Conservation (phyloP, 1,140 invertebrate genomes). For the Riptortus pedestris region DNA sequence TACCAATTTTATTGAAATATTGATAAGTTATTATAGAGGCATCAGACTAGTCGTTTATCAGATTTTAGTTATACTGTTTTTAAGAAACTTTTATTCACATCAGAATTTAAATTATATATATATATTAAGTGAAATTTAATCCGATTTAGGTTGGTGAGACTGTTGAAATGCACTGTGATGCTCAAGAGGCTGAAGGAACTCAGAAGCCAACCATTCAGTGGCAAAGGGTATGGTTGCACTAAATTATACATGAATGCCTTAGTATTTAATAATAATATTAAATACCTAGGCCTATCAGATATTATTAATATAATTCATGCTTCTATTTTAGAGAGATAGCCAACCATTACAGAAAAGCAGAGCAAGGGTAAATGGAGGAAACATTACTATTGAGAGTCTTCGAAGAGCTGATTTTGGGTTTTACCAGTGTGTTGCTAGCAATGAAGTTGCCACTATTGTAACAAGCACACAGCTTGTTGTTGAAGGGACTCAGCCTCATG, state of each 20-base stretch:
- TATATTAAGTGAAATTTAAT: too few species aligned
- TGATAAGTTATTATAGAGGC: too few species aligned
- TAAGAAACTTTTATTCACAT: too few species aligned
- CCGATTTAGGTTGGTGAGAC: conserved; percentile 66
- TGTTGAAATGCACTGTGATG: conserved; percentile 87
- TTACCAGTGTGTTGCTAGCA: conserved; percentile 89
- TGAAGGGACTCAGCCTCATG: conserved; percentile 91
- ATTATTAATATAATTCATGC: too few species aligned
- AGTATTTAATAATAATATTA: neutral
- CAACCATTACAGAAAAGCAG: conserved; percentile 67
- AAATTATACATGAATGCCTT: neutral
- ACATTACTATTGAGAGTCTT: conserved; percentile 82
- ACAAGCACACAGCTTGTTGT: conserved; percentile 82
- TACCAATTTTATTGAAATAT: too few species aligned
- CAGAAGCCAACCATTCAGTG: conserved; percentile 81
- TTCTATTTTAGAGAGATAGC: conserved; percentile 52
- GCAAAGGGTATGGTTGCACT: conserved; percentile 57
- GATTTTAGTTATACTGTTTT: too few species aligned
- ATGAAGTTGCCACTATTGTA: conserved; percentile 88
- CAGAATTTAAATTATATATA: too few species aligned
- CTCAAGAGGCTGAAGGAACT: conserved; percentile 77
- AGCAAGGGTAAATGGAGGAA: conserved; percentile 66
- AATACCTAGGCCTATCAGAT: neutral
- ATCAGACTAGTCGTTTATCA: too few species aligned
- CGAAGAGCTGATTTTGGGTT: conserved; percentile 81